Conservation (phyloP, 1,140 invertebrate species). For the Orchesella cincta region DNA sequence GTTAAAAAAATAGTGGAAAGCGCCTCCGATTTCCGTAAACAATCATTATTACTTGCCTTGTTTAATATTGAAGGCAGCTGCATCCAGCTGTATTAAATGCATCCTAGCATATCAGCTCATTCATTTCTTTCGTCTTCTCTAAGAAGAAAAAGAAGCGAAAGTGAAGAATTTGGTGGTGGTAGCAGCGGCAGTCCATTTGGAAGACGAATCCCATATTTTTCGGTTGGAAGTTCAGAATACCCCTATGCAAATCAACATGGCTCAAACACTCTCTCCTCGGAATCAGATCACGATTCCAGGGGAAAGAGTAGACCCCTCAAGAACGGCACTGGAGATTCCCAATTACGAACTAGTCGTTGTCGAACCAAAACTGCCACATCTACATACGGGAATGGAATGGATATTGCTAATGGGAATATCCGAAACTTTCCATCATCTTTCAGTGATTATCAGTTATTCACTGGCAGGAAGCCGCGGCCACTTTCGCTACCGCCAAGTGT, state of each 20-base stretch:
- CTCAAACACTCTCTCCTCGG: not conserved
- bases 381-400: not conserved
- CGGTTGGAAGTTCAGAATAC: constrained; percentile 14
- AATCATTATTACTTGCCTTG: too few species aligned
- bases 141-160: constrained; percentile 31
- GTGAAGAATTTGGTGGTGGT: constrained; percentile 33
- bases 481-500: constrained; percentile 43
- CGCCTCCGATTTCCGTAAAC: too few species aligned
- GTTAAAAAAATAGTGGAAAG: too few species aligned
- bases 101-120: constrained; percentile 40
- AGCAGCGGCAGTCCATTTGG: constrained; percentile 4
- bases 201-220: not conserved
- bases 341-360: constrained; percentile 8
- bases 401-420: constrained; percentile 10
- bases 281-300: not conserved
- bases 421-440: constrained; percentile 34
- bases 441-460: constrained; percentile 46
- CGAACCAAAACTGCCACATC: not conserved
- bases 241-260: constrained; percentile 14
- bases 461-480: constrained; percentile 43
- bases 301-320: not conserved
- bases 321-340: not conserved
- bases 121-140: constrained; percentile 37
- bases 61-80: too few species aligned
- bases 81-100: constrained; percentile 33